Evolutionary conservation across 2,113 vertebrate genomes (phyloP).

Genomic region (Catagonus wagneri): DNA sequence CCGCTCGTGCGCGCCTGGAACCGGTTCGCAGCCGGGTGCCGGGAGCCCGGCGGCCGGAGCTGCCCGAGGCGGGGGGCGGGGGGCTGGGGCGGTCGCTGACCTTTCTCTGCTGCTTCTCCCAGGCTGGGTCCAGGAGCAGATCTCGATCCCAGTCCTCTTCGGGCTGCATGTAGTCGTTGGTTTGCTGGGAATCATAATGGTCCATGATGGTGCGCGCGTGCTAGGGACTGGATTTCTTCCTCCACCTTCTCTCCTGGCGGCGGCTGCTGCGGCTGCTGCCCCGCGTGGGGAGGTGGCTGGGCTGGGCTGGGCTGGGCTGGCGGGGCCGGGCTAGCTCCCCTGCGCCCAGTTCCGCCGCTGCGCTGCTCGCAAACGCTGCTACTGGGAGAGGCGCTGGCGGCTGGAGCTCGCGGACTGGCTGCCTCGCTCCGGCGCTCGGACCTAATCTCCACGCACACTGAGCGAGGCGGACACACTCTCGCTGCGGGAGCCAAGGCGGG

Average conservation of each 20-base stretch:
- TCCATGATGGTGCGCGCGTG: slow-evolving; percentile 89
- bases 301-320: slow-evolving; percentile 26
- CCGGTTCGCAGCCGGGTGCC: neutral
- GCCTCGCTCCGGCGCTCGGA: slow-evolving; percentile 21
- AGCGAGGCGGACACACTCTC: slow-evolving; percentile 56
- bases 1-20: slow-evolving; percentile 53
- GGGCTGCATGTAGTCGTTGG: slow-evolving; percentile 93
- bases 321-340: slow-evolving; percentile 60
- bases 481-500: slow-evolving; percentile 75
- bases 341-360: slow-evolving; percentile 70
- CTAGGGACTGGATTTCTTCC: slow-evolving; percentile 61
- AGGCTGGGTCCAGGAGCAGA: slow-evolving; percentile 96
- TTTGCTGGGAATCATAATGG: slow-evolving; percentile 91
- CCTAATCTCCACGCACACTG: slow-evolving; percentile 71
- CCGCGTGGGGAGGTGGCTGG: neutral
- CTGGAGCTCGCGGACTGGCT: slow-evolving; percentile 56
- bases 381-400: neutral
- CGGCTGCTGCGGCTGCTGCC: slow-evolving; percentile 30
- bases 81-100: slow-evolving; percentile 78
- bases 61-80: neutral
- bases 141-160: slow-evolving; percentile 98
- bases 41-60: neutral
- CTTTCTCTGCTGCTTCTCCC: slow-evolving; percentile 99
- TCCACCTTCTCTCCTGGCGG: slow-evolving; percentile 68
- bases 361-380: slow-evolving; percentile 43